Base-by-base conservation (phyloP, 1,140 invertebrate species). In the Drosophila sechellia region DNA sequence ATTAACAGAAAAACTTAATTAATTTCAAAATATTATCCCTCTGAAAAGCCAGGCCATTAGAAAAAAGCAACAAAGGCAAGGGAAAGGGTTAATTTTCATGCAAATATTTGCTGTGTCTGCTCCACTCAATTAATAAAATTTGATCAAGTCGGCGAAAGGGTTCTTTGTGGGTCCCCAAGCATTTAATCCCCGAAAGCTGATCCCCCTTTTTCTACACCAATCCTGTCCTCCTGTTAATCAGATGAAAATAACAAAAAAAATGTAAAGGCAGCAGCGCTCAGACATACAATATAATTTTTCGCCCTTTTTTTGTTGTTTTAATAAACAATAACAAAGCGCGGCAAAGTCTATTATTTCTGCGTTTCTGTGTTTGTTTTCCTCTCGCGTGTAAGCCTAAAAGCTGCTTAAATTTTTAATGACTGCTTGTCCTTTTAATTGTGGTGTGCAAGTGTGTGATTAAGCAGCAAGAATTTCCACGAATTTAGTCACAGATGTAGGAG, bases 351-450 rank as follows among this genome's bases (percentile, higher is more conserved):
- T 72, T 72, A 71, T 52, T 71, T 34, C 34, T 31, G 42, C n/a
- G 46, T 61, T 40, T 43, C 37, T 53, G 56, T 59, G 68, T 77
- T 53, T 69, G 60, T 55, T 54, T 66, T 71, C 57, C 61, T 81
- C 46, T 60, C 40, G 55, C 75, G 66, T 77, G 76, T 87, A 87
- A 87, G 84, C 84, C 79, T 77, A 87, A 87, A 89, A 87, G 84
- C 84, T 83, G 84, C 84, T 87, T 87, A 89, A 71, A 89, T 89
- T 87, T 87, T 89, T 87, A 87, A 83, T 87, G 84, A 79, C 77
- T 87, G 79, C 84, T 79, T 87, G 84, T 89, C 68, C 83, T 89
- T 83, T 87, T 89, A 89, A 87, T 87, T 87, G 84, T 63, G 57
- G 84, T 63, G 57, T 78, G 59, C 50, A 48, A 22, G 45, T 50